Evolutionary conservation across 2,888 invertebrate species (phyloP), one percentile per base, ranked within the genome.

Genomic region (Napeogenes inachia): DNA sequence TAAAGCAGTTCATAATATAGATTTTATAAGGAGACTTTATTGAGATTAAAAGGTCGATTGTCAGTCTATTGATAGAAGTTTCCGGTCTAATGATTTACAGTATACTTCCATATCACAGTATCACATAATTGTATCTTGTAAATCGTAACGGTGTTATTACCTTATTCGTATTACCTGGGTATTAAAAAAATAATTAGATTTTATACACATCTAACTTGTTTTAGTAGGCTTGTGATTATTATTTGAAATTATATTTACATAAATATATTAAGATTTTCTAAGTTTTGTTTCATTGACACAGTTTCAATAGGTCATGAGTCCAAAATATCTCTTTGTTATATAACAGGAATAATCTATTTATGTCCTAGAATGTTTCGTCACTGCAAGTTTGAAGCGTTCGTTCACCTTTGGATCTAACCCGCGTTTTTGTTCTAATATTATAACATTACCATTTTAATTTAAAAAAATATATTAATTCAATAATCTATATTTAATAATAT

Each of bases 351-450:
- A 66, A 64, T 67, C 61, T 67, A 65, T 67, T 63, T 63, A 67
- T 62, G 65, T 63, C 50, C 55, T 60, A 64, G 59, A 53, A 60
- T 55, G 35, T 65, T 65, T 59, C 65, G 59, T 64, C 65, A 60
- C 69, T 68, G 61, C 71, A 73, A 74, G 78, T 74, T 72, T 75
- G 73, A 81, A 77, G 78, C 73, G 85, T 81, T 76, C 76, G 70
- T 81, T 82, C 77, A 82, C 80, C 84, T 78, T 71, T 67, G 67
- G 67, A 65, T 65, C 69, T 70, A 75, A 72, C 78, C 75, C 70
- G 74, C 30, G n/a, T 55, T 50, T 21, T 54, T 33, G 21, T 35
- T 56, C 13, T 60, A 50, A 47, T 50, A 35, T 33, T 60, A 45
- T 45, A 33, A 46, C 13, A 21, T 21, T 21, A 21, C 21, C 21